Conservation (phyloP, 2,797 vertebrate species). For the Falco biarmicus region DNA sequence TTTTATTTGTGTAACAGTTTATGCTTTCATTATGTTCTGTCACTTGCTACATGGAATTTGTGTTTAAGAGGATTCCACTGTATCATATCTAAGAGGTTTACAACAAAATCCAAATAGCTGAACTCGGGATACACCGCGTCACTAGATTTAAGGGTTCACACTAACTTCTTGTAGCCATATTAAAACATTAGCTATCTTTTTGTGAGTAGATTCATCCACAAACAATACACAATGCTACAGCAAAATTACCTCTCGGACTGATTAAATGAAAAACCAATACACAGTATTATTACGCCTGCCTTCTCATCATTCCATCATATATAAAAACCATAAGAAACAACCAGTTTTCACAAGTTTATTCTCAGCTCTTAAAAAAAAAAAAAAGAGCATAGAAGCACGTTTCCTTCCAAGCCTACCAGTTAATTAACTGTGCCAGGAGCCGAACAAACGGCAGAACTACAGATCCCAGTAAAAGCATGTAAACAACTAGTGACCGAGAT, state of each 20-base stretch:
- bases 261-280: slow-evolving; percentile 50
- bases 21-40: slow-evolving; percentile 77
- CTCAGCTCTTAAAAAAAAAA: not conserved
- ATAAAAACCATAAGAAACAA: not conserved
- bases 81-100: slow-evolving; percentile 78
- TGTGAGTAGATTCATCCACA: not conserved
- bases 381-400: not conserved
- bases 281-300: not conserved
- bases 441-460: not conserved
- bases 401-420: not conserved
- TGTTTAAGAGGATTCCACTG: slow-evolving; percentile 75
- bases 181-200: not conserved
- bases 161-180: not conserved
- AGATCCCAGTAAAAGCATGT: not conserved
- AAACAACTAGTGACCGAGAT: not conserved
- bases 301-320: not conserved
- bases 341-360: slow-evolving; percentile 11
- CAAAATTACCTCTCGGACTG: slow-evolving; percentile 24
- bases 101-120: slow-evolving; percentile 71
- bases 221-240: not conserved
- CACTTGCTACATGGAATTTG: slow-evolving; percentile 77
- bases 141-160: slow-evolving; percentile 51
- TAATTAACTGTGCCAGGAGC: not conserved
- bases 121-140: slow-evolving; percentile 17
- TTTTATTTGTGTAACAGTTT: slow-evolving; percentile 75